Evolutionary conservation across 2,113 vertebrate genomes (phyloP).

Genomic region (Upupa epops): DNA sequence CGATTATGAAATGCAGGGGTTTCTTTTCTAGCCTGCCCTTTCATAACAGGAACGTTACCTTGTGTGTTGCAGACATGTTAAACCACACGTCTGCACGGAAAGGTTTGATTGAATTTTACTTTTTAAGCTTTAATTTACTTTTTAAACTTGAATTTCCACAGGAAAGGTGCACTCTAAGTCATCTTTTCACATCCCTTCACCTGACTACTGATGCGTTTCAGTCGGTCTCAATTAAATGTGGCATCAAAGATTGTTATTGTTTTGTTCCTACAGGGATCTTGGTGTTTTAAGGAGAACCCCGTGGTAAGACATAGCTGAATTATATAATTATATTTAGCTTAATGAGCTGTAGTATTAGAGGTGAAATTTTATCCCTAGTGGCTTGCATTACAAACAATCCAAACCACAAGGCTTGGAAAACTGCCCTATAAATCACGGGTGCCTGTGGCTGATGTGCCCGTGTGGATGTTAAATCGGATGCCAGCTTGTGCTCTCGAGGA

Average conservation of each 20-base stretch:
- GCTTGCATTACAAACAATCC: neutral
- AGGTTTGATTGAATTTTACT: neutral
- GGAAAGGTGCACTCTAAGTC: neutral
- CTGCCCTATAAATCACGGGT: neutral
- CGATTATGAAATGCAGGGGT: neutral
- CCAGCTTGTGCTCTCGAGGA: fast-evolving
- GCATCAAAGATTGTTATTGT: neutral
- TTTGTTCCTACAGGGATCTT: neutral
- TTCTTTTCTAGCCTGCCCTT: neutral
- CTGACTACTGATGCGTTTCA: neutral
- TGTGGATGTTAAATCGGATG: neutral
- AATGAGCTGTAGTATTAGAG: neutral
- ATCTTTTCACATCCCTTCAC: neutral
- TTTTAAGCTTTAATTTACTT: neutral
- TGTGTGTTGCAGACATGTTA: neutral
- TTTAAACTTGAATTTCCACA: neutral
- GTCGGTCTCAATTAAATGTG: neutral
- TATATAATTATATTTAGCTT: neutral
- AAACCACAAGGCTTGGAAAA: neutral
- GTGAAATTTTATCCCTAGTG: neutral
- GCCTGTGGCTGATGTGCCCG: fast-evolving
- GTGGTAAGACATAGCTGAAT: neutral
- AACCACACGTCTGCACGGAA: neutral
- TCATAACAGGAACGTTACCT: neutral
- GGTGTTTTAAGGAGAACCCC: constrained; percentile 29